These are phyloP conservation scores for Tachystola acroxantha DNA, from an alignment of 2,888 invertebrate genomes.

Conservation along the genomic window DNA sequence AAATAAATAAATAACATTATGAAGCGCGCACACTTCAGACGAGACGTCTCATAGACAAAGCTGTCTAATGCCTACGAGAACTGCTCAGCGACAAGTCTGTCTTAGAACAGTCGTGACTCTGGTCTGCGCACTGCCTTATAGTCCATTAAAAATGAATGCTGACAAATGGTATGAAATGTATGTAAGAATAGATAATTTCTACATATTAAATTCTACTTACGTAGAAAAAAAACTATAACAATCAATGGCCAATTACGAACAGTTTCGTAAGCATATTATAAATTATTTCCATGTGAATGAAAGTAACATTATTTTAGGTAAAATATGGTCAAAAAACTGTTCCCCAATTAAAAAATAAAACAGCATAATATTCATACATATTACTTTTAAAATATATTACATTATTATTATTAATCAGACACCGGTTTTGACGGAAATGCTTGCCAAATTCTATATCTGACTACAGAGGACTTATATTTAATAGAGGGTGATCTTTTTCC, in stretches of 20 bases:
- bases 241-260: background rate
- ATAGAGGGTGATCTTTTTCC: no score
- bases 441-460: no score
- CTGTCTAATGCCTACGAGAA: no score
- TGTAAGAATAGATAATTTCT: background rate
- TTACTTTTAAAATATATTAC: slow-evolving; percentile 16
- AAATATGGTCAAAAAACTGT: slow-evolving; percentile 1
- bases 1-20: no score
- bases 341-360: background rate
- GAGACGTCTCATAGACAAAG: no score
- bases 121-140: no score
- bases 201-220: background rate
- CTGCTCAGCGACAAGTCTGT: no score
- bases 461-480: no score
- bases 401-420: background rate
- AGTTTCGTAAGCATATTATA: background rate
- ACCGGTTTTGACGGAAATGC: no score
- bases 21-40: no score
- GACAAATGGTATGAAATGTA: background rate
- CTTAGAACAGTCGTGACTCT: no score
- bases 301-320: background rate
- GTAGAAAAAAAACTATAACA: background rate
- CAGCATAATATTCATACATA: slow-evolving; percentile 4
- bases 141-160: no score
- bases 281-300: background rate